Conservation (phyloP, 1,140 invertebrate species). For the Caenorhabditis inopinata region DNA sequence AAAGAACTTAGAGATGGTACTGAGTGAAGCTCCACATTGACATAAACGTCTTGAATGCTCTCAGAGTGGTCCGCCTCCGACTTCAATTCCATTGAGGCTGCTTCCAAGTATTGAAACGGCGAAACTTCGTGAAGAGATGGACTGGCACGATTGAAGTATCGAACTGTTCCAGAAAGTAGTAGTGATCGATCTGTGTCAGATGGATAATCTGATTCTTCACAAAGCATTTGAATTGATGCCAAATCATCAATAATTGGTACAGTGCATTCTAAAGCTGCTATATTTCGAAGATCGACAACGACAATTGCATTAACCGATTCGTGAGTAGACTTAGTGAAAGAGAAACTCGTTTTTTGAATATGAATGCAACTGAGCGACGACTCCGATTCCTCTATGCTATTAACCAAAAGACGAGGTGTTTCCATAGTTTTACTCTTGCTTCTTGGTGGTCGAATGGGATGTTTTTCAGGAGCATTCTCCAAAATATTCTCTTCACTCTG, state of each 20-base stretch:
- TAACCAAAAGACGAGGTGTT: not conserved
- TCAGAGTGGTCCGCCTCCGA: not conserved
- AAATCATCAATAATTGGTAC: constrained; percentile 36
- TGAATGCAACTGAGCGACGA: not conserved
- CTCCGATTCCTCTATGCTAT: constrained; percentile 4
- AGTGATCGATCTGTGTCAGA: constrained; percentile 50
- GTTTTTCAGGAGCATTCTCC: not conserved
- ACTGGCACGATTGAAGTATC: constrained; percentile 29
- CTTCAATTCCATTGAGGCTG: not conserved
- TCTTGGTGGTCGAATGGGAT: constrained; percentile 36
- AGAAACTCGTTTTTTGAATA: not conserved
- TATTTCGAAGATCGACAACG: constrained; percentile 32
- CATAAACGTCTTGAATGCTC: constrained; percentile 29
- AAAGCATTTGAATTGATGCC: constrained; percentile 54
- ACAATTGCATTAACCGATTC: not conserved
- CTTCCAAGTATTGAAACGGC: not conserved
- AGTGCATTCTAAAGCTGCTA: not conserved
- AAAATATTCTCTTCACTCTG: too few species aligned
- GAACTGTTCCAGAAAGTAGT: constrained; percentile 25
- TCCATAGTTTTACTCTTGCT: constrained; percentile 14
- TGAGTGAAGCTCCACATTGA: constrained; percentile 34
- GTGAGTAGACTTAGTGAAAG: not conserved
- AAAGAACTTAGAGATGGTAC: not conserved
- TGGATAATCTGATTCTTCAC: constrained; percentile 56
- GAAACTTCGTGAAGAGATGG: not conserved